These are phyloP conservation scores for Heliocidaris tuberculata DNA, from an alignment of 35 echinoderm and acorn worm genomes.

Conservation along the genomic window DNA sequence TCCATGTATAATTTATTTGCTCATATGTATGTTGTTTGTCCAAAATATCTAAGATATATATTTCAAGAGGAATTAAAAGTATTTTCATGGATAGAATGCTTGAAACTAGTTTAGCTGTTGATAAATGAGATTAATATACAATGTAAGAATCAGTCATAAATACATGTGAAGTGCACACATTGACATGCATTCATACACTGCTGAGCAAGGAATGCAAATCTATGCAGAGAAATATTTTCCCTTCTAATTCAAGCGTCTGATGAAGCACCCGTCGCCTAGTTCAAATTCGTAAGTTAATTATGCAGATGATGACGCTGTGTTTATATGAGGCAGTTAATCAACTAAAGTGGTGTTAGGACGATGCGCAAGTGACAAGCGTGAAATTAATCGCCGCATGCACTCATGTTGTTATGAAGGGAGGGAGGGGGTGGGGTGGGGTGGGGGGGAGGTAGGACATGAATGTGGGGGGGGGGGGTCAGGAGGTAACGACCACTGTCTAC, in stretches of 20 bases:
- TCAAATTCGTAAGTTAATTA: constrained; percentile 55
- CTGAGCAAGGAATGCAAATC: background rate
- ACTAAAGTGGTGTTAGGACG: constrained; percentile 49
- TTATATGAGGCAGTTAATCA: constrained; percentile 50
- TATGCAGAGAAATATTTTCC: background rate
- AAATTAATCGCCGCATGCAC: constrained; percentile 42
- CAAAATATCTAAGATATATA: no score
- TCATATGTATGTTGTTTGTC: no score
- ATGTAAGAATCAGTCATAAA: background rate
- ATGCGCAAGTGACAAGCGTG: constrained; percentile 52
- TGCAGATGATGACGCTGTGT: constrained; percentile 47
- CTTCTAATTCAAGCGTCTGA: background rate
- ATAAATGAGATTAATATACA: background rate
- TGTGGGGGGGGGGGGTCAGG: background rate
- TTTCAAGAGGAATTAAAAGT: no score
- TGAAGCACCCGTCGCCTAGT: constrained; percentile 36
- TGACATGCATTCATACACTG: background rate
- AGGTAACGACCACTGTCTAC: background rate
- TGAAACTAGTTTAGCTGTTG: background rate
- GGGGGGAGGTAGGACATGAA: background rate
- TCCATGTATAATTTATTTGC: no score
- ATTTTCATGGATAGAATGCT: no score
- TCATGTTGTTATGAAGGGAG: background rate
- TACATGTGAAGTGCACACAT: background rate
- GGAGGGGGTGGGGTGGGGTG: background rate